Conservation (phyloP, 1,140 invertebrate species). For the Papilio dardanus region DNA sequence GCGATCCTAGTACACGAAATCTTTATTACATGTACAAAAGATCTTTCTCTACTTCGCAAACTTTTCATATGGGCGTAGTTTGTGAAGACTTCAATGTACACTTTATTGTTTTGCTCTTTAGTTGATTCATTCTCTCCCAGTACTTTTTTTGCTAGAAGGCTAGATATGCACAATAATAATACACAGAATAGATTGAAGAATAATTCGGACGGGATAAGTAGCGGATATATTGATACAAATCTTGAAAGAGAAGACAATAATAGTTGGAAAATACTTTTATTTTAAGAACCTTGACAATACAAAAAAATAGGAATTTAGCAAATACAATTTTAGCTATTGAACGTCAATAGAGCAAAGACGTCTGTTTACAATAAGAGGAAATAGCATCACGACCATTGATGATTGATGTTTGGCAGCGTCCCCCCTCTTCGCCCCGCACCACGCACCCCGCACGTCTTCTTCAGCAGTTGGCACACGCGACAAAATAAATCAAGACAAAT, state of each 20-base stretch:
- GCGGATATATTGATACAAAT: too few species aligned
- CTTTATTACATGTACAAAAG: neutral
- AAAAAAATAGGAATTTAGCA: neutral
- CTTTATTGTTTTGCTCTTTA: too few species aligned
- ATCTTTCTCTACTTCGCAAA: too few species aligned
- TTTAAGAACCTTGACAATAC: neutral
- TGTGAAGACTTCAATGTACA: too few species aligned
- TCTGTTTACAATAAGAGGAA: slow-evolving; percentile 37
- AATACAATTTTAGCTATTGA: neutral
- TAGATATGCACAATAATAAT: too few species aligned
- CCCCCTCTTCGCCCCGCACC: neutral
- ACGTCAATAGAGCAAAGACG: neutral
- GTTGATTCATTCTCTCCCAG: too few species aligned
- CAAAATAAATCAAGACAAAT: slow-evolving; percentile 49
- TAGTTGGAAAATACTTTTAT: neutral
- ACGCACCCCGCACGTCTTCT: slow-evolving; percentile 31
- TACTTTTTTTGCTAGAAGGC: too few species aligned
- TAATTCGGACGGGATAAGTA: too few species aligned
- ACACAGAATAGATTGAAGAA: too few species aligned
- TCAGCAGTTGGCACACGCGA: slow-evolving; percentile 46
- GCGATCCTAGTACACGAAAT: slow-evolving; percentile 7
- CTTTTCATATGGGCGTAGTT: too few species aligned
- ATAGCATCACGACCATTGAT: slow-evolving; percentile 26
- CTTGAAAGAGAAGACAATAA: neutral
- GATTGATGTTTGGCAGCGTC: slow-evolving; percentile 29